These are phyloP conservation scores for Microctonus hyperodae DNA, from an alignment of 2,888 invertebrate genomes.

Conservation along the genomic window DNA sequence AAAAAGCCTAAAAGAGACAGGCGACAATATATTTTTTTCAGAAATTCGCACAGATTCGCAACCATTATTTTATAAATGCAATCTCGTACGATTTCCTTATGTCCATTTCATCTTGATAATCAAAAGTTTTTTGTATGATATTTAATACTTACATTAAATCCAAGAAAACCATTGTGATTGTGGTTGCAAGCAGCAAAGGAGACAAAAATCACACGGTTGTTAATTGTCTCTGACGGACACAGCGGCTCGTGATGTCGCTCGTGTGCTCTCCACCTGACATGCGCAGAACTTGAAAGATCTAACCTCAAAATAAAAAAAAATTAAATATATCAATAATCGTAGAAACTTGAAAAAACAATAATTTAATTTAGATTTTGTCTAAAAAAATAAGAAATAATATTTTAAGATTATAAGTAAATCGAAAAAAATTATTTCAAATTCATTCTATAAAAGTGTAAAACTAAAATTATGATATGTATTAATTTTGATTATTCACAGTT, in stretches of 20 bases:
- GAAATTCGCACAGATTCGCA: slow-evolving; percentile 50
- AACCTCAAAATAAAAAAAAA: too few relatives aligned
- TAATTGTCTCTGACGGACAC: slow-evolving; percentile 6
- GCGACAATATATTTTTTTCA: slow-evolving; percentile 39
- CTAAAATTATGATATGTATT: too few relatives aligned
- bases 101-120: neutral
- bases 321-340: too few relatives aligned
- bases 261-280: too few relatives aligned
- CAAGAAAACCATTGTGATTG: slow-evolving; percentile 56
- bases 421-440: too few relatives aligned
- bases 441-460: too few relatives aligned
- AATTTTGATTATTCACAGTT: too few relatives aligned
- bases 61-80: slow-evolving; percentile 46
- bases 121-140: neutral
- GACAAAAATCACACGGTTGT: slow-evolving; percentile 23
- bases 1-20: slow-evolving; percentile 28
- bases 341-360: too few relatives aligned
- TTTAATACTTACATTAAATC: slow-evolving; percentile 56
- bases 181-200: slow-evolving; percentile 36
- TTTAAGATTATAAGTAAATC: too few relatives aligned
- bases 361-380: too few relatives aligned
- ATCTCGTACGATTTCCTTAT: slow-evolving; percentile 28
- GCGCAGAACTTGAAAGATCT: too few relatives aligned
- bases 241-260: slow-evolving; percentile 5
- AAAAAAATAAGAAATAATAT: too few relatives aligned